Evolutionary conservation across 64 coral and sea anemone species (phyloP).

Genomic region (Pocillopora verrucosa): DNA sequence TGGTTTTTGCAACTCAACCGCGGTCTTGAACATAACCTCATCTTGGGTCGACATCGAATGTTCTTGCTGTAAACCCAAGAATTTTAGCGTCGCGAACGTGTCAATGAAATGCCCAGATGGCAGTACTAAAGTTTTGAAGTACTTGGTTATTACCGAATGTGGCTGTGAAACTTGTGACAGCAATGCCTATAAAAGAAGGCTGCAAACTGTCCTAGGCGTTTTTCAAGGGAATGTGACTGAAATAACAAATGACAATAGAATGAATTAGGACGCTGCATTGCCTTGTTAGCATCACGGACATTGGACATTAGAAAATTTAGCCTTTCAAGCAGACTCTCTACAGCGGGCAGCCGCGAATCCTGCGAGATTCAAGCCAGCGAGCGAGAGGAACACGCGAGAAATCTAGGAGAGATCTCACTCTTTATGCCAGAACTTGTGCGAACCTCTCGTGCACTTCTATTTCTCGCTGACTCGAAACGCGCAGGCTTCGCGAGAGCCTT

Average conservation of each 20-base stretch:
- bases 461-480: no score
- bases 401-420: no score
- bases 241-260: background rate
- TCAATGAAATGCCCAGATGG: slow-evolving; percentile 23
- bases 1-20: slow-evolving; percentile 27
- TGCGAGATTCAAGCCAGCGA: no score
- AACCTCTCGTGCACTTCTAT: no score
- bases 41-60: slow-evolving; percentile 1
- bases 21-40: slow-evolving; percentile 1
- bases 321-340: no score
- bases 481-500: no score
- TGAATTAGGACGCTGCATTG: background rate
- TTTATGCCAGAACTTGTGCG: no score
- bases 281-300: no score
- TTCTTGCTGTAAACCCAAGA: slow-evolving; percentile 32
- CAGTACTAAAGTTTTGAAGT: background rate
- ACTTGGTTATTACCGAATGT: slow-evolving; percentile 23
- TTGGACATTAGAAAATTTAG: no score
- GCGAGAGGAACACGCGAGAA: no score
- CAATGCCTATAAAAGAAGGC: background rate
- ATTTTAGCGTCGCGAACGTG: background rate
- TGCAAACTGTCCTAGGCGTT: background rate
- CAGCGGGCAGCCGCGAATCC: no score
- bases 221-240: background rate
- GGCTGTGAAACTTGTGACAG: slow-evolving; percentile 16